Conservation (phyloP, 2,888 invertebrate species). For the Ophion obscuratus region DNA sequence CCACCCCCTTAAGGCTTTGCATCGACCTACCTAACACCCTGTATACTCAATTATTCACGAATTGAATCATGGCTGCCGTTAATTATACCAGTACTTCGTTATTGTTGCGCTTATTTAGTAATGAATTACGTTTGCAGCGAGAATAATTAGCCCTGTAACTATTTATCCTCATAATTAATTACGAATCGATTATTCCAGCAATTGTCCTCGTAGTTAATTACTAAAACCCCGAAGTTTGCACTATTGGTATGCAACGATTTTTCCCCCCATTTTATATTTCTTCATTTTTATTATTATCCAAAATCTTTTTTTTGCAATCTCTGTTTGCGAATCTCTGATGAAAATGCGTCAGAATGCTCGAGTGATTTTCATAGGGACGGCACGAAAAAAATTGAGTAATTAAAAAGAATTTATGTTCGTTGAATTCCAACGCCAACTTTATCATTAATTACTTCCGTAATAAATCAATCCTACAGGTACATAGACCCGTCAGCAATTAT, state of each 20-base stretch:
- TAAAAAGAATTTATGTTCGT: background rate
- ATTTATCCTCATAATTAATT: too few relatives aligned
- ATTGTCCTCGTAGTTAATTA: background rate
- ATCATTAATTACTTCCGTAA: background rate
- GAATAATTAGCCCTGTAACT: background rate
- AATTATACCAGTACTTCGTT: background rate
- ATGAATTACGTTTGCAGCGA: background rate
- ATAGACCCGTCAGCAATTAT: background rate
- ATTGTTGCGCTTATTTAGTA: background rate
- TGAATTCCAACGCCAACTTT: background rate
- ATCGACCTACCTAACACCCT: too few relatives aligned
- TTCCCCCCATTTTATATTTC: background rate
- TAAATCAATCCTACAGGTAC: background rate
- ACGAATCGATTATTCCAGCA: background rate
- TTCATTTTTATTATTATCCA: background rate
- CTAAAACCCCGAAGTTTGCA: background rate
- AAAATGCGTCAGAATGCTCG: too few relatives aligned
- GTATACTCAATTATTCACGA: too few relatives aligned
- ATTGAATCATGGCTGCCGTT: too few relatives aligned
- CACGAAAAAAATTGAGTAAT: background rate
- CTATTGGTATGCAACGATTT: background rate
- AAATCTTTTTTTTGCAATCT: too few relatives aligned
- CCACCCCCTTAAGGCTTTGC: too few relatives aligned
- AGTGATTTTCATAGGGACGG: background rate
- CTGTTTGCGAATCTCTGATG: too few relatives aligned